Evolutionary conservation across 1,140 invertebrate genomes (phyloP), one percentile per base, ranked within the genome.

Genomic region (Heterodera carotae): DNA sequence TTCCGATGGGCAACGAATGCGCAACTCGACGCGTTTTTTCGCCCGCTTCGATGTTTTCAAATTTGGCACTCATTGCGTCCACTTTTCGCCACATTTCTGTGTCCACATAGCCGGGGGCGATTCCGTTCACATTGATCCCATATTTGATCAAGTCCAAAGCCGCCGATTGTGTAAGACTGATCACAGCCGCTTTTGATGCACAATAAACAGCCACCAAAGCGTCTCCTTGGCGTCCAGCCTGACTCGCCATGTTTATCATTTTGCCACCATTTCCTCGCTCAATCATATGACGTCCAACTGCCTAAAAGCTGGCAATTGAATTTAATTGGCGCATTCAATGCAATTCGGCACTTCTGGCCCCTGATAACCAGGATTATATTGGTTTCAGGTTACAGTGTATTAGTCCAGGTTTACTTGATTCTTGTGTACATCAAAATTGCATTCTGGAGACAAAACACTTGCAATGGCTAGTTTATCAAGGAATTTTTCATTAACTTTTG

Each of bases 41-140:
- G 69, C 69, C 39, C 27, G 27, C 36, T 31, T 33, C 29, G 69
- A 90, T 18, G 89, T 88, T 91, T 94, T 36, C 34, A 18, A 22
- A 22, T 75, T 75, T 76, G 70, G 33, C 53, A 18, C 34, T 12
- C 29, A 66, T 29, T 27, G 1, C 27, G 62, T 66, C 25, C 62
- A 34, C 62, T 12, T 31, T 27, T 29, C 22, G 27, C 62, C 27
- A 31, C 62, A 66, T 29, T 34, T 34, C 10, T 10, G 62, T 66
- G 62, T 66, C 62, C 27, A 66, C 33, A 31, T 29, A 29, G 62
- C 62, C 62, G 0, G 62, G 62, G 27, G 62, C 62, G 12, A 66
- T 66, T 27, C 27, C 62, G 62, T 66, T 66, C 2, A 66, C 62
- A 10, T 31, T 29, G n/a, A 66, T 66, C 10, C 29, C 62, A 25